Conservation (phyloP, 2,113 vertebrate genomes). For the Petrocephalus zakoni region DNA sequence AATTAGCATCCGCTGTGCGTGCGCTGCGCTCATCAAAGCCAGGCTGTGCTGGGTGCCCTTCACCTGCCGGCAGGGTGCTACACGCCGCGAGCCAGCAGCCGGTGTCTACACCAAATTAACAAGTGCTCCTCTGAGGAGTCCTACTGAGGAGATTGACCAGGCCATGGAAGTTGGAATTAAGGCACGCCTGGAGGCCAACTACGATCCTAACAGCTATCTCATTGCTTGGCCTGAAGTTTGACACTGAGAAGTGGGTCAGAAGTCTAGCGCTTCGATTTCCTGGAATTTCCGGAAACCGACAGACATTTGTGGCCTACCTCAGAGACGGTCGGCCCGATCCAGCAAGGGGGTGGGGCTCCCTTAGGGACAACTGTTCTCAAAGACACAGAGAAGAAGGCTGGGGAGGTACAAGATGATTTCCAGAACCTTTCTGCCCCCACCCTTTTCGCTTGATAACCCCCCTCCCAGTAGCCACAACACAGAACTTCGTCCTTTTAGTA, state of each 20-base stretch:
- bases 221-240: not conserved
- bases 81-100: not conserved
- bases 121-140: not conserved
- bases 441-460: not conserved
- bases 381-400: not conserved
- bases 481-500: not conserved
- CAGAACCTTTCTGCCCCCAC: not conserved
- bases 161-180: not conserved
- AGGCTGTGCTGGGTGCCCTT: not conserved
- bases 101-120: not conserved
- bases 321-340: not conserved
- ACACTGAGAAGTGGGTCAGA: not conserved
- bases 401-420: not conserved
- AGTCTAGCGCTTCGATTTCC: not conserved
- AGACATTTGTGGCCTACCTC: not conserved
- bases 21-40: not conserved
- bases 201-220: not conserved
- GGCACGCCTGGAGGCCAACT: not conserved
- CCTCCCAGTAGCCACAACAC: not conserved
- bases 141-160: not conserved
- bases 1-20: constrained; percentile 2
- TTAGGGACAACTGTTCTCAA: not conserved
- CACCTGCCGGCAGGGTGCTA: not conserved
- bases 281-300: not conserved
- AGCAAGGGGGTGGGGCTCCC: not conserved